Evolutionary conservation across 2,113 vertebrate species (phyloP), one percentile per base, ranked within the genome.

Genomic region (Aix galericulata): DNA sequence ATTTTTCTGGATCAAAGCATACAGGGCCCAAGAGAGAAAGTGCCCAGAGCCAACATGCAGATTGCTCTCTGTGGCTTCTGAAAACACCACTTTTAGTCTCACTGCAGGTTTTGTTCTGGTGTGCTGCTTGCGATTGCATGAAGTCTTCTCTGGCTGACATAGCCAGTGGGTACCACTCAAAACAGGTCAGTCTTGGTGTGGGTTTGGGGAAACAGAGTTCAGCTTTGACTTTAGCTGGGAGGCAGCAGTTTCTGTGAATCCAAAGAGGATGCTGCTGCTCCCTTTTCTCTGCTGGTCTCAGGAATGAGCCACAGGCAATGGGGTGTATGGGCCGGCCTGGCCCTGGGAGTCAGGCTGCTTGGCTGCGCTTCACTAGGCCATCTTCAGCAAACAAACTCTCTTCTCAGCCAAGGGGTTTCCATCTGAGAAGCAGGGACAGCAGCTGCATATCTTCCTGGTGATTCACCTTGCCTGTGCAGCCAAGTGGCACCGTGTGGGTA

Each of bases 401-500:
- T 60, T n/a, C 56, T 29, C 58, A 36, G 73, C n/a, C 40, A 26
- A 27, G 44, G 56, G 42, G 25, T 48, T 36, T n/a, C 31, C 32
- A 12, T 11, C 9, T 13, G 23, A 20, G 31, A 42, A 34, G 27
- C 25, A n/a, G 17, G 32, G 22, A 46, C 20, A 14, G 20, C n/a
- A 18, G 67, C 8, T 29, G 23, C 17, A 1, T 69, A 17, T 92
- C 64, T 84, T 42, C 44, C 46, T 23, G 44, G 32, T 72, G 66
- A 22, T 22, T n/a, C 32, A 56, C 34, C 62, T 42, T 68, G 34
- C 20, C 53, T 48, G 44, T 72, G 81, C 68, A 72, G 68, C 64
- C 29, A 26, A 0, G 11, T 77, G 88, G 75, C 10, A 16, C 55
- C 0, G 0, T 3, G 3, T 12, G 42, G 80, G 5, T 42, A 3